These are phyloP conservation scores for Ceraclea dissimilis DNA, from an alignment of 2,888 invertebrate species.

Conservation along the genomic window DNA sequence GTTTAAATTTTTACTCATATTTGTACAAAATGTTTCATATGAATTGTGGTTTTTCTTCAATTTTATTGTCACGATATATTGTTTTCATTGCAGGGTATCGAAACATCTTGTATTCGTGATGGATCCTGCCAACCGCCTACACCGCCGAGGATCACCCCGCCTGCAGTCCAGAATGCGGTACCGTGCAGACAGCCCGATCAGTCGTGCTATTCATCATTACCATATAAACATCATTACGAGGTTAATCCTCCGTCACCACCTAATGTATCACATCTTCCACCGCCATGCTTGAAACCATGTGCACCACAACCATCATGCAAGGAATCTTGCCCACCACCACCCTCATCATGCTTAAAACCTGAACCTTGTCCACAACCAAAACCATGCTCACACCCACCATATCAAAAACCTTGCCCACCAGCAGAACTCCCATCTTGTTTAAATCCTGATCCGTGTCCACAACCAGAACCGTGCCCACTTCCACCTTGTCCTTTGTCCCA, in stretches of 20 bases:
- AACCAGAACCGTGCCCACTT: not conserved
- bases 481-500: not conserved
- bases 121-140: not conserved
- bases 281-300: not conserved
- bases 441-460: not conserved
- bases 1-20: no score
- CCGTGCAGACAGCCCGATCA: no score
- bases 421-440: not conserved
- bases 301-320: no score
- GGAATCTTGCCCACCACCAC: not conserved
- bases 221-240: no score
- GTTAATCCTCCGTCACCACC: conserved; percentile 1
- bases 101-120: no score
- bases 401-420: not conserved
- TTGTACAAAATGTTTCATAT: no score
- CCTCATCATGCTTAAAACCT: not conserved
- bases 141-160: no score
- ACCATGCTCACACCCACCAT: not conserved
- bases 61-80: no score
- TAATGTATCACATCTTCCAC: not conserved
- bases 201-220: no score
- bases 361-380: not conserved
- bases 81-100: no score
- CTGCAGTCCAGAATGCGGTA: no score
- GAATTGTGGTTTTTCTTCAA: no score